Evolutionary conservation across 1,140 invertebrate genomes (phyloP), one percentile per base, ranked within the genome.

Genomic region (Musca domestica): DNA sequence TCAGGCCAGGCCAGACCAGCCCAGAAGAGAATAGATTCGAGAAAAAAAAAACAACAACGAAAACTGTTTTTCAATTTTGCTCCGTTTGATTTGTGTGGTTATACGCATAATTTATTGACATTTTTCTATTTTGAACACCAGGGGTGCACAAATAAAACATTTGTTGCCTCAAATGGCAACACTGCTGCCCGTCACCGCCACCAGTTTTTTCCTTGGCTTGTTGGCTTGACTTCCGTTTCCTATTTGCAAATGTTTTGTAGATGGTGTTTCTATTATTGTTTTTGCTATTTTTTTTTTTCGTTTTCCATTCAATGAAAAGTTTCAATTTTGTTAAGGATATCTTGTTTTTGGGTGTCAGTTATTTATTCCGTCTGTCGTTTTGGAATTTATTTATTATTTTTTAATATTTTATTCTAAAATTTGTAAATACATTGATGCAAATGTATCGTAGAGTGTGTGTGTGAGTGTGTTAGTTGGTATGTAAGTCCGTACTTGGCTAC

Each of bases 41-140:
- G 34, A 5, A 12, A 41, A 41, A 2, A 2, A 41, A 12, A 41
- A 41, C 6, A 41, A 41, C 2, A 5, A 41, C 34, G 34, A 5
- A 58, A 61, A 61, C 30, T 61, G 19, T 61, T 61, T 61, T 61
- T 61, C 56, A 61, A 61, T 61, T 61, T 41, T 30, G 30, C 34
- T 41, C n/a, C 19, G 17, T 61, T 61, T 61, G 56, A 61, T 61
- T 61, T 61, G 56, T 61, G 56, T 61, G 56, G 56, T 61, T 61
- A 34, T 61, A 61, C 56, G 56, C 56, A 61, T 61, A 61, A 61
- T 61, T 61, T 61, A 61, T 34, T 61, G 56, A 61, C 56, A 61
- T 61, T 61, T 61, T 61, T 41, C 34, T 61, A 61, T 30, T 30
- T 19, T 61, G 56, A 61, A 61, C 56, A 61, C 56, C 56, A 61